These are phyloP conservation scores for Xestia rhomboidea DNA, from an alignment of 2,888 invertebrate species.

Conservation along the genomic window DNA sequence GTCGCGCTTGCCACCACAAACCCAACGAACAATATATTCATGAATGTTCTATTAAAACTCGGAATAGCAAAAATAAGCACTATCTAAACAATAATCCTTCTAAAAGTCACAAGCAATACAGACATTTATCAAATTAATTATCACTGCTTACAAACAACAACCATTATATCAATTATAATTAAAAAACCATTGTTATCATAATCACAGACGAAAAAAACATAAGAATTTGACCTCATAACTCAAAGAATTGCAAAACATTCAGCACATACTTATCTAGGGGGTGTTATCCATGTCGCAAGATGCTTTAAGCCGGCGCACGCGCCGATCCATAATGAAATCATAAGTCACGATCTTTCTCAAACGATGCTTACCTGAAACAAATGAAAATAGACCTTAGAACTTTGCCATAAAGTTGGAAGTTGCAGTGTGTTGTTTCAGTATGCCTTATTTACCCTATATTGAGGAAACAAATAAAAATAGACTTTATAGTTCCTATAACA, in stretches of 20 bases:
- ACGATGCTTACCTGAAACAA: slow-evolving; percentile 69
- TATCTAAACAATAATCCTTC: not conserved
- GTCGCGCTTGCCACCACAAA: too few species aligned
- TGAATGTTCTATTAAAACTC: not conserved
- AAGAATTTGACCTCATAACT: slow-evolving; percentile 57
- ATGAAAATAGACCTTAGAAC: slow-evolving; percentile 31
- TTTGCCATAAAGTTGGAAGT: not conserved
- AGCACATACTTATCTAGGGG: slow-evolving; percentile 66
- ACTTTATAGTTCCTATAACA: not conserved
- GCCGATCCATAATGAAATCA: slow-evolving; percentile 80
- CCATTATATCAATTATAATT: slow-evolving; percentile 41
- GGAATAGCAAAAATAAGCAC: not conserved
- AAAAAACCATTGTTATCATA: slow-evolving; percentile 53
- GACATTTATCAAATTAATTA: slow-evolving; percentile 32
- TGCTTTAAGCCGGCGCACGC: slow-evolving; percentile 75
- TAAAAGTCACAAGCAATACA: slow-evolving; percentile 6
- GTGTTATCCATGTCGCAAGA: slow-evolving; percentile 72
- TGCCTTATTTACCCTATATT: slow-evolving; percentile 55
- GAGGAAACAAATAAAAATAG: slow-evolving; percentile 57
- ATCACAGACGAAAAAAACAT: slow-evolving; percentile 20
- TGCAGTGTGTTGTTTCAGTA: not conserved
- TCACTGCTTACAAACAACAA: slow-evolving; percentile 30
- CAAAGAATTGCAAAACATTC: slow-evolving; percentile 50
- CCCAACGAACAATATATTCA: too few species aligned
- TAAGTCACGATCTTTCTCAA: slow-evolving; percentile 82